These are phyloP conservation scores for Encarsia formosa DNA, from an alignment of 2,888 invertebrate species.

Conservation along the genomic window DNA sequence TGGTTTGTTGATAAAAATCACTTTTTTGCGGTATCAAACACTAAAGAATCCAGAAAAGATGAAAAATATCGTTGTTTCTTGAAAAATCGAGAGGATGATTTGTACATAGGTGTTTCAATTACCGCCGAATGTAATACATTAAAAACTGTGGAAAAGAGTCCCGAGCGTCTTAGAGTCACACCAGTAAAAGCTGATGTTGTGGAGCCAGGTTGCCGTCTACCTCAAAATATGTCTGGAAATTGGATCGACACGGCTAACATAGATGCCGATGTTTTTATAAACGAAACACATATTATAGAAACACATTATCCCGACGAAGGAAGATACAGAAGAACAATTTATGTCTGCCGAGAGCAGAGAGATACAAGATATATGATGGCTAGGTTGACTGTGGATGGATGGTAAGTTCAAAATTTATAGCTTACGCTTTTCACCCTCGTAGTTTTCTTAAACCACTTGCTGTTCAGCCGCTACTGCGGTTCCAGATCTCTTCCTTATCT, in stretches of 20 bases:
- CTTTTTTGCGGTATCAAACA: conserved; percentile 95
- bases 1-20: conserved; percentile 96
- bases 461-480: too few relatives aligned
- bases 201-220: conserved; percentile 85
- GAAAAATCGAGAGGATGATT: conserved; percentile 89
- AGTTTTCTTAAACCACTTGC: too few relatives aligned
- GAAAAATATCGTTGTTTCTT: conserved; percentile 92
- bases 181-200: conserved; percentile 88
- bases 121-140: conserved; percentile 90
- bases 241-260: conserved; percentile 98
- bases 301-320: conserved; percentile 92
- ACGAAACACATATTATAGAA: conserved; percentile 94
- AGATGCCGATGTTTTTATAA: conserved; percentile 89
- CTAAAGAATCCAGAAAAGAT: conserved; percentile 91
- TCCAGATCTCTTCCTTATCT: too few relatives aligned
- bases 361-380: conserved; percentile 94
- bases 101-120: conserved; percentile 87
- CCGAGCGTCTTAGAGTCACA: conserved; percentile 80
- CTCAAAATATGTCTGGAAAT: conserved; percentile 88
- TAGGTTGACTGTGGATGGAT: conserved; percentile 90
- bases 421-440: too few relatives aligned
- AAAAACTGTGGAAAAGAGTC: conserved; percentile 90
- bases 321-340: conserved; percentile 81
- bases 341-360: conserved; percentile 89
- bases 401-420: conserved; percentile 55